Percentiles rank a stretch among this genome's conserved stretches.
Evolutionary conservation across 2,113 vertebrate genomes (phyloP).

Genomic region (Empidonax alnorum): DNA sequence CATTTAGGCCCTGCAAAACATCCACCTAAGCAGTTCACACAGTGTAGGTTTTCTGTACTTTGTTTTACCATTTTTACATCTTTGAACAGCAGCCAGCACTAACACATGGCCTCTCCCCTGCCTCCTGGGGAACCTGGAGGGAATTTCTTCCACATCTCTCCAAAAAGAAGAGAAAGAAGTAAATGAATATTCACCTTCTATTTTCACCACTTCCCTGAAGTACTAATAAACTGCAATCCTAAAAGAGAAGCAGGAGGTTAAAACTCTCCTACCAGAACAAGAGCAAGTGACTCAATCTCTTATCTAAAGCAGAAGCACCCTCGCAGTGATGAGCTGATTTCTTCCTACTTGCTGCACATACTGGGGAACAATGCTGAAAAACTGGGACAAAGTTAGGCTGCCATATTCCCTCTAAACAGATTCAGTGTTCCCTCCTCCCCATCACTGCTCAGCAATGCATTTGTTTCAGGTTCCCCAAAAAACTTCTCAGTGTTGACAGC

Average conservation of each 20-base stretch:
- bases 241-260: slow-evolving; percentile 25
- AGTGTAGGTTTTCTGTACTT: not conserved
- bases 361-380: not conserved
- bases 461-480: not conserved
- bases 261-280: slow-evolving; percentile 1
- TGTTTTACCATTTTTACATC: not conserved
- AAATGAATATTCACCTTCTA: slow-evolving; percentile 1
- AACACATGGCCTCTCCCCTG: not conserved
- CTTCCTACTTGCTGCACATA: not conserved
- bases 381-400: not conserved
- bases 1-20: not conserved
- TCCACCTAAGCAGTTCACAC: not conserved
- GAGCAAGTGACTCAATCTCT: not conserved
- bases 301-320: not conserved
- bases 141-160: not conserved
- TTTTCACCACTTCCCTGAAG: slow-evolving; percentile 20
- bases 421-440: not conserved
- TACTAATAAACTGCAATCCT: slow-evolving; percentile 14
- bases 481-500: not conserved
- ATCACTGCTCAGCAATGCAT: not conserved
- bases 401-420: not conserved
- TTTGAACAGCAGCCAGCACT: not conserved
- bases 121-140: not conserved
- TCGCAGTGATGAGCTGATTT: not conserved
- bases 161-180: not conserved